Base-by-base conservation (phyloP, 53 echinoderm and acorn worm genomes). In the Hippasteria phrygiana region DNA sequence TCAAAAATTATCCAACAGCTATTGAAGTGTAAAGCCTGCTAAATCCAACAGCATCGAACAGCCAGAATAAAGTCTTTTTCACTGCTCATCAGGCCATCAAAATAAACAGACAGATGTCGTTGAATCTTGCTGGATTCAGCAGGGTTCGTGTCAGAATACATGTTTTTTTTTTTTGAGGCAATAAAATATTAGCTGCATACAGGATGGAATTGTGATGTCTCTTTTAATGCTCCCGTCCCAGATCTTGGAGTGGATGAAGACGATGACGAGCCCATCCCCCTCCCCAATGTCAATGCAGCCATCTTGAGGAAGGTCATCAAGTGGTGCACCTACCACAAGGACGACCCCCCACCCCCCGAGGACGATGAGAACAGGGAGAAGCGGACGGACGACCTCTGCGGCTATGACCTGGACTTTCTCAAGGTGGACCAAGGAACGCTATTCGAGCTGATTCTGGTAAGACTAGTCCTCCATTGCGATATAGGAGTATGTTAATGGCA, bases 231-330 rank as follows among this genome's bases (percentile, higher is more conserved):
- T 55, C 36, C 31, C 6, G 24, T 64, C 13, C 1, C 78, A 99
- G 99, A 99, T 90, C 91, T 99, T 40, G 99, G 99, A 43, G 93
- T 99, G 91, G 99, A 99, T 90, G 99, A 99, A 53, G 99, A 99
- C n/a, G 99, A 99, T 29, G 99, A 99, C 22, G 99, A 99, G 47
- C 93, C 99, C 72, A 99, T 99, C 73, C 99, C 99, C 37, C 88
- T 99, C 62, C 99, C 99, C 41, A 99, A 99, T 64, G 99, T 99
- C 38, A 99, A 99, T 84, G 92, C 94, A 24, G 96, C 94, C 66
- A 99, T 99, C 91, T 87, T 99, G 83, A 91, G 87, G 83, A 99
- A 99, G 55, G 99, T 99, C 31, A 93, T 96, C 74, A 90, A 99
- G 50, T 99, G 99, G 99, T 99, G 96, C 90, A 90, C 94, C 64